Evolutionary conservation across 2,113 vertebrate genomes (phyloP).

Genomic region (Mobula birostris): DNA sequence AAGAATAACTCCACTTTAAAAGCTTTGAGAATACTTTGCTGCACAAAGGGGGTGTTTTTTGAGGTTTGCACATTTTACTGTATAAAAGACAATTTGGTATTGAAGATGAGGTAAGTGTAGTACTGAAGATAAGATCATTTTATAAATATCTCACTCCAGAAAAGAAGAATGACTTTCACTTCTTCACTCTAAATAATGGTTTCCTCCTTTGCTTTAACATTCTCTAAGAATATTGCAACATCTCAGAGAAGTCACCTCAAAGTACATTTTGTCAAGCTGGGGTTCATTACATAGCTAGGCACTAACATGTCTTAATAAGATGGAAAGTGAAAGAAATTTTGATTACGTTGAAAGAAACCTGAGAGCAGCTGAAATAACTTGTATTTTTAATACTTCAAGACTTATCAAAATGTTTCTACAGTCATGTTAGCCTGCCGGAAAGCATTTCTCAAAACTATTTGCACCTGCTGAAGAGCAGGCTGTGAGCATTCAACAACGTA

Average conservation of each 20-base stretch:
- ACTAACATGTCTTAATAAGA: not conserved
- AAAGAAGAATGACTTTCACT: not conserved
- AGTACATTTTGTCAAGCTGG: not conserved
- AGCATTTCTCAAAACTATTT: conserved; percentile 57
- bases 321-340: not conserved
- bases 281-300: not conserved
- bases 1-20: not conserved
- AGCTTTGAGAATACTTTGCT: not conserved
- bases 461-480: conserved; percentile 53
- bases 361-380: not conserved
- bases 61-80: not conserved
- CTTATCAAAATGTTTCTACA: conserved; percentile 7
- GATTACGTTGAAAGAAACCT: not conserved
- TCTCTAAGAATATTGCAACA: no score
- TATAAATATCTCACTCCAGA: not conserved
- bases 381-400: not conserved
- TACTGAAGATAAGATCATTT: not conserved
- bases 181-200: not conserved
- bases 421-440: not conserved
- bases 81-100: not conserved
- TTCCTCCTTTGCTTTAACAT: not conserved
- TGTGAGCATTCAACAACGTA: conserved; percentile 54
- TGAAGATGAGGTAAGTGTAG: not conserved
- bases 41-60: not conserved
- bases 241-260: not conserved